These are phyloP conservation scores for Podargus strigoides DNA, from an alignment of 2,797 vertebrate genomes.

Conservation along the genomic window DNA sequence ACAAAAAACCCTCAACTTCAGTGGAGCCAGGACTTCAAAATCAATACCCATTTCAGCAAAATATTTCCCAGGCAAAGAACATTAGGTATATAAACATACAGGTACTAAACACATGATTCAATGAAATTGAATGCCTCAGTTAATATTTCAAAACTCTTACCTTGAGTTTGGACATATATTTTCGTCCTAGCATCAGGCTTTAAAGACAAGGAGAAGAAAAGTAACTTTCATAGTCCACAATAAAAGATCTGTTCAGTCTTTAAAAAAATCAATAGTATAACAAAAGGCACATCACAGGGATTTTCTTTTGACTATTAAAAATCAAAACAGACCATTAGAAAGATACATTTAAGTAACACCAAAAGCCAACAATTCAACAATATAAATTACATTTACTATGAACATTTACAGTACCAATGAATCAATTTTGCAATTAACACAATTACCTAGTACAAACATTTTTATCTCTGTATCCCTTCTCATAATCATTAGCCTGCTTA, in stretches of 20 bases:
- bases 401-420: neutral
- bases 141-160: constrained; percentile 70
- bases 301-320: neutral
- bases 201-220: constrained; percentile 38
- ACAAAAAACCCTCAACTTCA: neutral
- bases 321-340: neutral
- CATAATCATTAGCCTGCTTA: neutral
- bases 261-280: neutral
- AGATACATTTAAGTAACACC: neutral
- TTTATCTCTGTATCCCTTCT: neutral
- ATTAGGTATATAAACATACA: neutral
- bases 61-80: fast-evolving
- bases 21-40: neutral
- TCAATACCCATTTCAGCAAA: neutral
- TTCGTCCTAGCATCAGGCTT: constrained; percentile 83
- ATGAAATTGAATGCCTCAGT: neutral
- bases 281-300: neutral
- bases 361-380: neutral
- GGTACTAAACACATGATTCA: neutral
- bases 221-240: neutral
- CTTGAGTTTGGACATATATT: constrained; percentile 90
- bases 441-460: neutral
- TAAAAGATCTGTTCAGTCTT: neutral
- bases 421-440: neutral
- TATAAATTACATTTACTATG: neutral